Conservation (phyloP, 2,113 vertebrate genomes). For the Eudorcas thomsonii region DNA sequence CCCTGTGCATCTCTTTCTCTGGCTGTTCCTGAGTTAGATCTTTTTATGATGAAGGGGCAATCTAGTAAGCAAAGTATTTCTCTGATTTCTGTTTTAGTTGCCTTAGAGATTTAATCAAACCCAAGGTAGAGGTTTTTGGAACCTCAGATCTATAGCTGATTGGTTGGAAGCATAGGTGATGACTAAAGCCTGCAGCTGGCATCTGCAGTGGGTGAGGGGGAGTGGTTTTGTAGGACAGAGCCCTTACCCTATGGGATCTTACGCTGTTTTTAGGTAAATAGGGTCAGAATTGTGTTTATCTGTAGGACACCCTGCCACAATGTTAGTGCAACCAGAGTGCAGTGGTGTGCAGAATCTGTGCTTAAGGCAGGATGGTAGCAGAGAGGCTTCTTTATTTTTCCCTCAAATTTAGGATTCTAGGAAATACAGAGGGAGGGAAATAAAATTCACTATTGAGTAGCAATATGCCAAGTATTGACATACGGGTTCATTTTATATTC, state of each 20-base stretch:
- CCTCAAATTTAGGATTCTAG: background rate
- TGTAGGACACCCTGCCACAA: background rate
- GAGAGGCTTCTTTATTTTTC: background rate
- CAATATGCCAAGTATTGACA: background rate
- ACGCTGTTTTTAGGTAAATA: background rate
- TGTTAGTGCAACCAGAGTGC: background rate
- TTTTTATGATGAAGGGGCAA: background rate
- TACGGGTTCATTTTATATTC: background rate
- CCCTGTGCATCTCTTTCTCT: background rate
- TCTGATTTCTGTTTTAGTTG: background rate
- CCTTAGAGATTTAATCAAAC: background rate
- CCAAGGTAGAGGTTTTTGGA: background rate
- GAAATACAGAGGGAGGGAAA: background rate
- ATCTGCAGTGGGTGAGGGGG: background rate
- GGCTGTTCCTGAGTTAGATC: background rate
- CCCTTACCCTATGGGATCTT: background rate
- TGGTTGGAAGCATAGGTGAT: background rate
- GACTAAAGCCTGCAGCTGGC: background rate
- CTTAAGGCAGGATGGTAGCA: background rate
- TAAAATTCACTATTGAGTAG: background rate
- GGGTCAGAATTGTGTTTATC: background rate
- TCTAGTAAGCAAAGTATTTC: background rate
- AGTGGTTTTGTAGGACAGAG: background rate
- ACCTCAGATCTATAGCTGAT: background rate
- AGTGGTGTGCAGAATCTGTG: background rate